Percentiles rank a stretch among this genome's conserved stretches.
phyloP scores from a whole-genome alignment of 2,797 vertebrate species.

The Coregonus ussuriensis region DNA sequence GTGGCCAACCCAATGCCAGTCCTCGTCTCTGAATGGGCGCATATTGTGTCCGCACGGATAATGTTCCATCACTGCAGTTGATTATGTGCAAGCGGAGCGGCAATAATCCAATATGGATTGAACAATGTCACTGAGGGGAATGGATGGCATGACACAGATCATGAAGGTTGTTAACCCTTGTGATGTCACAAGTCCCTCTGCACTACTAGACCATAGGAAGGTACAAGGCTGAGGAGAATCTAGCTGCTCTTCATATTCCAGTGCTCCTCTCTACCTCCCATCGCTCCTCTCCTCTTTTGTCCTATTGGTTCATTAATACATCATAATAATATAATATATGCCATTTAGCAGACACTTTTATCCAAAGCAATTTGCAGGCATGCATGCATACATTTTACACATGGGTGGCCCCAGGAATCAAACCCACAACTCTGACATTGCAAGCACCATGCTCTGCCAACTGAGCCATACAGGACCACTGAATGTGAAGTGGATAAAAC shows the following conservation, averaged over 20 bases:
- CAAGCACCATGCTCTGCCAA: too few species aligned
- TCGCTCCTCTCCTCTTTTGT: constrained; percentile 11
- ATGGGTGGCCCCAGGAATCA: too few species aligned
- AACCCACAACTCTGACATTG: too few species aligned
- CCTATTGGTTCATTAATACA: neutral
- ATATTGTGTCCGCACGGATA: constrained; percentile 35
- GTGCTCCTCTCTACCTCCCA: neutral
- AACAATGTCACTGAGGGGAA: constrained; percentile 21
- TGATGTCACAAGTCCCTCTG: constrained; percentile 19
- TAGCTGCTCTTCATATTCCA: neutral
- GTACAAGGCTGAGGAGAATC: constrained; percentile 2
- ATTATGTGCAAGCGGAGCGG: constrained; percentile 39
- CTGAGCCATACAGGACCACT: too few species aligned
- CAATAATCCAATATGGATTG: constrained; percentile 45
- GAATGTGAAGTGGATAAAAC: too few species aligned
- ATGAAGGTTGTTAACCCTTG: constrained; percentile 27
- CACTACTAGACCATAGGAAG: neutral
- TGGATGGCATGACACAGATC: constrained; percentile 5
- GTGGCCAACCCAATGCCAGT: constrained; percentile 24
- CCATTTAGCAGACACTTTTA: too few species aligned
- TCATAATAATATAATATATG: too few species aligned
- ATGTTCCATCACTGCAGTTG: constrained; percentile 16
- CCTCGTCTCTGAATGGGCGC: constrained; percentile 2
- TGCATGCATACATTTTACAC: too few species aligned
- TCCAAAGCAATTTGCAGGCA: neutral